Base-by-base conservation (phyloP, 2,797 vertebrate species). In the Sebastes cheni region DNA sequence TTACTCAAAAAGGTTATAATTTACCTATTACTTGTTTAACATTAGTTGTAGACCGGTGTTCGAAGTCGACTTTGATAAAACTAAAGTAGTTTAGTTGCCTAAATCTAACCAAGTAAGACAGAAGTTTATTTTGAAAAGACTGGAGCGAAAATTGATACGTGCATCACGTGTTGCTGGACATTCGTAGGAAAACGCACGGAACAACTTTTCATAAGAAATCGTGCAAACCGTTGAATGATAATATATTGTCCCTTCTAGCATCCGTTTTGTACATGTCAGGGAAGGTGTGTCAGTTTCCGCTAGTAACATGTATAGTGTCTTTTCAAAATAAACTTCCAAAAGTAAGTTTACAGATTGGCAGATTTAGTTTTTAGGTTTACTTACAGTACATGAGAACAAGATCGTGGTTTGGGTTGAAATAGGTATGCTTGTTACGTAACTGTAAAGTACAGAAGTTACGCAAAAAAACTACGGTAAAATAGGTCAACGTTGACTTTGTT, bases 181-280 rank as follows among this genome's bases (percentile, higher is more conserved):
- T 50, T 50, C 4, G 18, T 9, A 50, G 46, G 46, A 9, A 50
- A 50, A 50, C 18, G 8, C 46, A 50, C 18, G 46, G 46, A 50
- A 50, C 8, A 50, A 50, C 18, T 50, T 46, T 46, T 42, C 0
- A 0, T 20, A 46, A 46, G 42, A 46, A 46, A 46, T 46, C 16
- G 8, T 46, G 0, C 42, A 8, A 46, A 46, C 18, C 0, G 1
- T 20, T 50, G 46, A 0, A 50, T 50, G 18, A 50, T 0, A 50
- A 20, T 20, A 20, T 0, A 9, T 50, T 50, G 46, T 3, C 6
- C 46, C 7, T 0, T 50, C 16, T 22, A n/a, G 52, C n/a, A 22
- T 22, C 52, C 4, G 3, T 11, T 54, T 22, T n/a, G 52, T 18
- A 22, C 0, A 52, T 52, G 42, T 8, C 18, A 18, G 42, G 16